Conservation (phyloP, 2,113 vertebrate species). For the Cyanoderma ruficeps region DNA sequence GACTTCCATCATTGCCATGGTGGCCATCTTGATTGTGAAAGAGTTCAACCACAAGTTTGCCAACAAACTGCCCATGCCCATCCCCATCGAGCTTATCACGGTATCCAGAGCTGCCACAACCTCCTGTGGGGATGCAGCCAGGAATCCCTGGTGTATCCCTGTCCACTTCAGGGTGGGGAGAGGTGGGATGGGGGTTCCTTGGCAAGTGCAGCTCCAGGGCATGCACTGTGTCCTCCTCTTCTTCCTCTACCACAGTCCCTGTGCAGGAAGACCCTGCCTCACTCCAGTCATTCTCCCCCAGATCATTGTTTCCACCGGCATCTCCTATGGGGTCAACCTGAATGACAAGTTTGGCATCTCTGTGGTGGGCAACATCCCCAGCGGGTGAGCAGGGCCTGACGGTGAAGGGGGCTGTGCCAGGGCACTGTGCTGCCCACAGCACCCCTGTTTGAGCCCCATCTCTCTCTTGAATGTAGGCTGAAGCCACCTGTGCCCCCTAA, state of each 20-base stretch:
- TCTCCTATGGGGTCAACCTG: slow-evolving; percentile 78
- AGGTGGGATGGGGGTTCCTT: neutral
- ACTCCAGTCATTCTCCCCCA: slow-evolving; percentile 48
- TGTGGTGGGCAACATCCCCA: slow-evolving; percentile 87
- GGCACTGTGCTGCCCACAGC: accelerated
- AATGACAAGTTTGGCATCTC: slow-evolving; percentile 69
- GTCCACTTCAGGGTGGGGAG: neutral
- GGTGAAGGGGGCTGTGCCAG: accelerated
- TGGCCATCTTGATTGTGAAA: slow-evolving; percentile 82
- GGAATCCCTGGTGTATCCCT: neutral
- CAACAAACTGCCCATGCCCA: slow-evolving; percentile 80
- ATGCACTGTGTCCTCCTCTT: neutral
- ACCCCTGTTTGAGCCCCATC: neutral
- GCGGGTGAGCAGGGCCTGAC: slow-evolving; percentile 75
- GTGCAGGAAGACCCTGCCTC: neutral
- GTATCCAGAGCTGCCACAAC: slow-evolving; percentile 61
- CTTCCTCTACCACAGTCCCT: neutral
- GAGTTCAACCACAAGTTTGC: slow-evolving; percentile 80
- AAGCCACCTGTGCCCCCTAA: slow-evolving; percentile 77
- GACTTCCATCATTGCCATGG: slow-evolving; percentile 79
- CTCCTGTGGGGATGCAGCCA: neutral
- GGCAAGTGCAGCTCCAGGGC: neutral
- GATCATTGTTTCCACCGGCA: slow-evolving; percentile 85
- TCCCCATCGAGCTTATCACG: slow-evolving; percentile 90
- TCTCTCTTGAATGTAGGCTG: slow-evolving; percentile 74